Base-by-base conservation (phyloP, 2,888 invertebrate genomes). In the Sicus ferrugineus region DNA sequence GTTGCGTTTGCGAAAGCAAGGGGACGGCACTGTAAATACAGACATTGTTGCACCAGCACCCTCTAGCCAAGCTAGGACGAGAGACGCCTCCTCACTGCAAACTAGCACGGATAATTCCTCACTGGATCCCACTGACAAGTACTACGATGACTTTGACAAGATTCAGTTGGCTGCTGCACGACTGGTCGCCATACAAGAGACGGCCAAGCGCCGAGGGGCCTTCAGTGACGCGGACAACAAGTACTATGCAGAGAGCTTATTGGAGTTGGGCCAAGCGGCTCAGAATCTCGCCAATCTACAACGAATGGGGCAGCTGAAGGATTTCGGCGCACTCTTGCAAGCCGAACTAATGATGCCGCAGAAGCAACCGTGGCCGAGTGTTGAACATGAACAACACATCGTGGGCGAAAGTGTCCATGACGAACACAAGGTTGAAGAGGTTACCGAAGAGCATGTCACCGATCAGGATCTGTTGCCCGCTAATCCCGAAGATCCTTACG, bases 181-280 rank as follows among this genome's bases (percentile, higher is more conserved):
- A 71, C 84, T 91, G 31, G 85, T 91, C 9, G 88, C 87, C 73
- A 83, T 91, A 52, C 90, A 90, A 77, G 89, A 89, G 75, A 77
- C 87, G 70, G 90, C 90, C 9, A 89, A 89, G 75, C 87, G 86
- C 66, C 88, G 87, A 48, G 91, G 91, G 0, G 80, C 83, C 1
- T 82, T 91, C 28, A 87, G 86, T 3, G 81, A 83, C 26, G 84
- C 83, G 68, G 90, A 91, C 72, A 89, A 89, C 77, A 80, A 79
- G 14, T 85, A 86, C 56, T 91, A 90, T 77, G 88, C 88, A 73
- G 86, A 84, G 34, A 89, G 89, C 74, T 79, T 91, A 70, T 84
- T 87, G 1, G 84, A 87, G 16, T 79, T 89, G 50, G 89, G 87
- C 1, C 87, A 89, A 72, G 86, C 89, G 0, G 89, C 89, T 2